phyloP scores from a whole-genome alignment of 64 coral and sea anemone genomes.

The Catalaphyllia jardinei region DNA sequence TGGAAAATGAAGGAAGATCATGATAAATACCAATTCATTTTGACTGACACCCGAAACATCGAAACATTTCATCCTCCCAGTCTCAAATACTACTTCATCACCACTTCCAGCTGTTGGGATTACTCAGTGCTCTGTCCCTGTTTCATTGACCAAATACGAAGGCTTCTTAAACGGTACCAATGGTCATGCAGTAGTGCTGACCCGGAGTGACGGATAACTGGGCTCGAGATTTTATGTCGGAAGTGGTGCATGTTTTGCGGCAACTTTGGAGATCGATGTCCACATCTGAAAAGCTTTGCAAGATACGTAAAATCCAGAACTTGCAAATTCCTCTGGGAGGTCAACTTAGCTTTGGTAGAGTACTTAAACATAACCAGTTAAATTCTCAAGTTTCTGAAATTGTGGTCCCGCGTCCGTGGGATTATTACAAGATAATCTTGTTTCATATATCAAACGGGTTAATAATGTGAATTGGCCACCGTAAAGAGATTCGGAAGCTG shows the following conservation, averaged over 20 bases:
- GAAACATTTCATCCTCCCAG: neutral
- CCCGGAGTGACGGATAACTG: conserved; percentile 27
- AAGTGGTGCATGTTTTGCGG: neutral
- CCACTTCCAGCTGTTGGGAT: conserved; percentile 55
- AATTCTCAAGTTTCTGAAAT: neutral
- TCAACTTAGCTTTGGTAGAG: neutral
- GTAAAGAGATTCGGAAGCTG: too few species aligned
- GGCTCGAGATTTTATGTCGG: conserved; percentile 13
- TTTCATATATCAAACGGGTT: too few species aligned
- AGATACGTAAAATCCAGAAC: conserved; percentile 18
- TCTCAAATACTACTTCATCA: conserved; percentile 36
- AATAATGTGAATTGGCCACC: too few species aligned
- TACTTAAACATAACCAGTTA: neutral
- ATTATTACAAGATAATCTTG: too few species aligned
- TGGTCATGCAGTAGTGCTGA: conserved; percentile 17
- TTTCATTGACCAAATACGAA: neutral
- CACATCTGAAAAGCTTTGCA: neutral
- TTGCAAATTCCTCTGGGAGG: neutral
- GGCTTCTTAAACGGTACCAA: conserved; percentile 23
- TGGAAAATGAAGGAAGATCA: neutral
- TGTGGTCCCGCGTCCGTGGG: too few species aligned
- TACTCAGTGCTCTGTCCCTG: conserved; percentile 1
- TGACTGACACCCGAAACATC: conserved; percentile 18
- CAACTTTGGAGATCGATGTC: neutral
- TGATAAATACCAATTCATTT: conserved; percentile 5